Evolutionary conservation across 2,888 invertebrate genomes (phyloP).

Genomic region (Eurytoma californica): DNA sequence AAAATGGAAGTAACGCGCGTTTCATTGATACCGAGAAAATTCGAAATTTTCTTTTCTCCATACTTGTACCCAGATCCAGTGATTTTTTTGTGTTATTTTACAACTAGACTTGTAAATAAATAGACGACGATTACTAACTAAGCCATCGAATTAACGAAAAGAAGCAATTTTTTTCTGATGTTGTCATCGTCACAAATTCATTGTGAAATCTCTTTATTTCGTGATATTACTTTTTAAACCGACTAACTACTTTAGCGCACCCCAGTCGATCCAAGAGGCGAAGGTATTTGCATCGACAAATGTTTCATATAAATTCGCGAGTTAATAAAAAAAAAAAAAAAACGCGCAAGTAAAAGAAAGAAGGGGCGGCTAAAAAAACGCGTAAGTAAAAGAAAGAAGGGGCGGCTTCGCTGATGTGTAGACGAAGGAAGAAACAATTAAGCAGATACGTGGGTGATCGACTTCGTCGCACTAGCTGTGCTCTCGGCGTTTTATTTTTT

Average conservation of each 20-base stretch:
- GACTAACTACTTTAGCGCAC: constrained; percentile 16
- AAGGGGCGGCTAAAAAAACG: no score
- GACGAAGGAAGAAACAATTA: constrained; percentile 61
- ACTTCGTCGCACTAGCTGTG: constrained; percentile 59
- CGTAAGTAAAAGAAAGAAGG: constrained; percentile 58
- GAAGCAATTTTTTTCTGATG: constrained; percentile 16
- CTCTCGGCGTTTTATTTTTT: constrained; percentile 73
- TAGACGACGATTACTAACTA: constrained; percentile 11
- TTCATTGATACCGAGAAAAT: neutral
- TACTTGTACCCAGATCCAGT: neutral
- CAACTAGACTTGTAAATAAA: constrained; percentile 9
- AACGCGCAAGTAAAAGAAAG: no score
- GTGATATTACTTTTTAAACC: constrained; percentile 43
- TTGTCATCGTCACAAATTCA: no score
- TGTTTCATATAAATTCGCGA: constrained; percentile 23
- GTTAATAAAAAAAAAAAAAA: constrained; percentile 18
- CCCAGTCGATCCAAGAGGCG: constrained; percentile 19
- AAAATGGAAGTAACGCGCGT: constrained; percentile 7
- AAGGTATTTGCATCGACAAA: constrained; percentile 27
- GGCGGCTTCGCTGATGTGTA: constrained; percentile 50
- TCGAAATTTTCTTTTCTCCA: neutral
- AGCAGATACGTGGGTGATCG: neutral
- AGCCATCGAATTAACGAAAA: constrained; percentile 2
- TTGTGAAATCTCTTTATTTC: constrained; percentile 29
- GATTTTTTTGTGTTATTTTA: constrained; percentile 10